These are phyloP conservation scores for Strigamia crassipes DNA, from an alignment of 2,888 invertebrate genomes.

Conservation along the genomic window DNA sequence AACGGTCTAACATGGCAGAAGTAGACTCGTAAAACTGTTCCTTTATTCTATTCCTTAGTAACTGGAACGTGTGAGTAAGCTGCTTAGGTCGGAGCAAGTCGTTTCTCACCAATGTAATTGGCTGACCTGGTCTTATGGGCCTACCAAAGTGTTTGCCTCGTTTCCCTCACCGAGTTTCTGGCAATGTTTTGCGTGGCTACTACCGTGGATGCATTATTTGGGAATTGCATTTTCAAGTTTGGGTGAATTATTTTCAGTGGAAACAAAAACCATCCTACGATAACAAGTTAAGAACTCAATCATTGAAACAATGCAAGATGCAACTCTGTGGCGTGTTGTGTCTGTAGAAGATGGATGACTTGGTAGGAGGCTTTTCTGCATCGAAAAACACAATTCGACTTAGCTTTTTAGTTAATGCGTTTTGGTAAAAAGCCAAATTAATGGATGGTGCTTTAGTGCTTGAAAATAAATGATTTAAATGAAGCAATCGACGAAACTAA, in stretches of 20 bases:
- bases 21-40: slow-evolving; percentile 16
- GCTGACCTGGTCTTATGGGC: slow-evolving; percentile 21
- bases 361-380: background rate
- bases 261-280: too few species aligned
- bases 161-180: background rate
- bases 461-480: too few species aligned
- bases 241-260: background rate
- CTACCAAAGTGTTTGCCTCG: slow-evolving; percentile 21
- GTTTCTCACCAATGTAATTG: slow-evolving; percentile 21
- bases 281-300: too few species aligned
- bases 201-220: background rate
- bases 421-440: background rate
- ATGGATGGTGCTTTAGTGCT: background rate
- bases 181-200: background rate
- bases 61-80: slow-evolving; percentile 17
- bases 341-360: too few species aligned
- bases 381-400: background rate
- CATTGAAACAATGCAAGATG: too few species aligned
- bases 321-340: too few species aligned
- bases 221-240: background rate
- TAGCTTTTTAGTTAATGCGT: background rate
- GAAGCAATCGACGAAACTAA: too few species aligned
- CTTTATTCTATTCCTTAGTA: slow-evolving; percentile 21
- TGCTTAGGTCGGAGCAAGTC: slow-evolving; percentile 21
- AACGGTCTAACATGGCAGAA: slow-evolving; percentile 10